These are phyloP conservation scores for Salarias fasciatus DNA, from an alignment of 2,797 vertebrate species.

Conservation along the genomic window DNA sequence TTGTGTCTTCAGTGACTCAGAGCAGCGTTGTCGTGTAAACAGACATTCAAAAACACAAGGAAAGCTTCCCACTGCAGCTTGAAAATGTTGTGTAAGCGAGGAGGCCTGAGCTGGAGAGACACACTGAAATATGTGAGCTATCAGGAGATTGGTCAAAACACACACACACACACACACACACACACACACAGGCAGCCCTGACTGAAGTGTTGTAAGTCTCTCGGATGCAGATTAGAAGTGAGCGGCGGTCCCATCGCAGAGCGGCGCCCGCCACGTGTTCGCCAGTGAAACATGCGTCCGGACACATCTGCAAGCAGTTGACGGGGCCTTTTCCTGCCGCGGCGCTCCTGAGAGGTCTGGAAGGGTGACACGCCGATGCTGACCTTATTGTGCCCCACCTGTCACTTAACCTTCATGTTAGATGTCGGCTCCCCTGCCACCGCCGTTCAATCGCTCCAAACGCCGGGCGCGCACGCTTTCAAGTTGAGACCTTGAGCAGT, in stretches of 20 bases:
- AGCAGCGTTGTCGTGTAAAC: no score
- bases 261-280: constrained; percentile 80
- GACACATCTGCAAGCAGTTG: constrained; percentile 88
- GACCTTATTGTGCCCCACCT: constrained; percentile 82
- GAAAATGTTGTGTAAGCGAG: no score
- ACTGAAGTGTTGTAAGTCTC: constrained; percentile 59
- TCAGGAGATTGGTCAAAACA: constrained; percentile 61
- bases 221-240: constrained; percentile 84
- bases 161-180: constrained; percentile 55
- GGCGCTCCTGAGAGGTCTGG: constrained; percentile 80
- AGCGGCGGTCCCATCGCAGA: constrained; percentile 80
- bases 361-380: constrained; percentile 78
- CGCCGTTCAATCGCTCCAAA: constrained; percentile 61
- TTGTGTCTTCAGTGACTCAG: no score
- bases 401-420: constrained; percentile 85
- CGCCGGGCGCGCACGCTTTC: constrained; percentile 56
- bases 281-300: constrained; percentile 77
- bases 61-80: no score
- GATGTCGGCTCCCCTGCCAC: constrained; percentile 77
- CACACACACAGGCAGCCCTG: no score
- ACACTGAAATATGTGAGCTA: constrained; percentile 53
- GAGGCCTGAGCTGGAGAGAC: no score
- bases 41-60: no score
- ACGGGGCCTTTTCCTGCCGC: constrained; percentile 77
- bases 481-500: constrained; percentile 69